Percentiles rank a stretch among this genome's conserved stretches.
Evolutionary conservation across 2,888 invertebrate genomes (phyloP).

Genomic region (Diarsia brunnea): DNA sequence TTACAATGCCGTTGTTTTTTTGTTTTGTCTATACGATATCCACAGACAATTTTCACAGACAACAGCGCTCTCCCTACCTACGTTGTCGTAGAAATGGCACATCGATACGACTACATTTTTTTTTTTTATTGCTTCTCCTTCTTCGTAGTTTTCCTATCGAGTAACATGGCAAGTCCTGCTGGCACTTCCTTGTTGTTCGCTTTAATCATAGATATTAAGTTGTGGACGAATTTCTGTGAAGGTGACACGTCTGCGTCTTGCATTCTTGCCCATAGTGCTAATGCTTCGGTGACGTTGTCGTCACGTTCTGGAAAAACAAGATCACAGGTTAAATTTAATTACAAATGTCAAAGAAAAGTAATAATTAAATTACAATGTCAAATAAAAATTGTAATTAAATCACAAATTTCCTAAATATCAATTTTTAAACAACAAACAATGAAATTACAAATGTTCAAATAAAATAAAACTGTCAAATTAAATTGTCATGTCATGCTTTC

Average conservation of each 20-base stretch:
- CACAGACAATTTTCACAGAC: background rate
- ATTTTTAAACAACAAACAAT: too few species aligned
- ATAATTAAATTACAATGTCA: too few species aligned
- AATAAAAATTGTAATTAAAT: too few species aligned
- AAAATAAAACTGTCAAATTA: too few species aligned
- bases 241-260: constrained; percentile 84
- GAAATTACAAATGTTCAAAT: too few species aligned
- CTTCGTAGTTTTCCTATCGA: constrained; percentile 66
- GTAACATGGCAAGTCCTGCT: constrained; percentile 72
- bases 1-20: background rate
- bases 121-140: constrained; percentile 59
- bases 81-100: background rate
- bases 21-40: background rate
- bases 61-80: background rate
- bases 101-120: background rate
- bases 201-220: constrained; percentile 79
- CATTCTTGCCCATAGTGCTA: constrained; percentile 86
- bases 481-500: too few species aligned
- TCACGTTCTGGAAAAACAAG: constrained; percentile 84
- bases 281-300: constrained; percentile 84
- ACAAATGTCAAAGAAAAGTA: too few species aligned
- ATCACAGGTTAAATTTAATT: background rate
- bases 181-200: constrained; percentile 81
- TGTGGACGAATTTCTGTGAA: constrained; percentile 82
- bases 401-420: too few species aligned